A percentile compares a stretch with the other conserved stretches of the same genome.
phyloP scores from a whole-genome alignment of 1,140 invertebrate species.

The Lordiphosa clarofinis region DNA sequence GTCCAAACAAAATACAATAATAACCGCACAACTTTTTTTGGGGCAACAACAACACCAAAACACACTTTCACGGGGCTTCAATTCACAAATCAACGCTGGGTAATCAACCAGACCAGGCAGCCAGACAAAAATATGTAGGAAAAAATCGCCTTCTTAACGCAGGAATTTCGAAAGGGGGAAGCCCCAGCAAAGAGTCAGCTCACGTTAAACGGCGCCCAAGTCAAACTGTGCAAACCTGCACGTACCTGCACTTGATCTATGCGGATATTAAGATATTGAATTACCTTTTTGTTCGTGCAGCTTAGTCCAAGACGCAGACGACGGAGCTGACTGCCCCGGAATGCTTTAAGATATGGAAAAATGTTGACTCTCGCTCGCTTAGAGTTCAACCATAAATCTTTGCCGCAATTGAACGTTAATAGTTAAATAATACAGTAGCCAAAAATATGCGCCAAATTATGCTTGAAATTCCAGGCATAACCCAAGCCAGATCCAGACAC shows the following conservation, averaged over 20 bases:
- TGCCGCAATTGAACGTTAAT: constrained; percentile 73
- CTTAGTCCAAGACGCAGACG: constrained; percentile 38
- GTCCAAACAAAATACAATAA: constrained; percentile 63
- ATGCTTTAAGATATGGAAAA: constrained; percentile 51
- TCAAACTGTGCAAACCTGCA: constrained; percentile 74
- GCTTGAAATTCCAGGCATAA: constrained; percentile 71
- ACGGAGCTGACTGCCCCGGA: constrained; percentile 2
- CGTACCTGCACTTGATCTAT: constrained; percentile 77
- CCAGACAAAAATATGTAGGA: constrained; percentile 38
- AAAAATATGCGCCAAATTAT: constrained; percentile 72
- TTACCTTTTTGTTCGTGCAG: constrained; percentile 71
- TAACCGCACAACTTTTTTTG: constrained; percentile 61
- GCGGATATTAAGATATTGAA: constrained; percentile 78
- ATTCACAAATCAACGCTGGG: constrained; percentile 45
- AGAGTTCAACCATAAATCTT: constrained; percentile 50
- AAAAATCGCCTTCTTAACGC: constrained; percentile 9
- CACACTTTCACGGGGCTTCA: constrained; percentile 46
- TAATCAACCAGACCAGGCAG: constrained; percentile 18
- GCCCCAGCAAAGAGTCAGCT: constrained; percentile 44
- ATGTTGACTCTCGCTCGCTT: constrained; percentile 20
- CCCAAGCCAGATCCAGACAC: constrained; percentile 25
- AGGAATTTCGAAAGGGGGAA: constrained; percentile 34
- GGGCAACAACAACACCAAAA: constrained; percentile 20
- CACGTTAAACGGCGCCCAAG: constrained; percentile 69
- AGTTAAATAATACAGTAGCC: constrained; percentile 73